Evolutionary conservation across 2,113 vertebrate species (phyloP).

Genomic region (Oreochromis spilurus): DNA sequence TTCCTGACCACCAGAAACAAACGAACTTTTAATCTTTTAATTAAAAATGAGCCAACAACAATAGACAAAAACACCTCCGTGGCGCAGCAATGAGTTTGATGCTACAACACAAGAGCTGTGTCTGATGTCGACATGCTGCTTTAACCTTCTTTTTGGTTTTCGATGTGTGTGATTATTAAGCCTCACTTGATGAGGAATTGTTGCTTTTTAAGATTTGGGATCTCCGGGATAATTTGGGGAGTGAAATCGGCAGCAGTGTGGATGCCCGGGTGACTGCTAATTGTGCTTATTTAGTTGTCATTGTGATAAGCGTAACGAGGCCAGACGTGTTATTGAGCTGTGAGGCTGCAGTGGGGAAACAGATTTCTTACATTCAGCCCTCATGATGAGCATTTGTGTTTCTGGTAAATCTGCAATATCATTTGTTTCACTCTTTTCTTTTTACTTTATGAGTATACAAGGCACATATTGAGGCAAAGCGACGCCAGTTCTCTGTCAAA

Average conservation of each 20-base stretch:
- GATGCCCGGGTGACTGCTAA: conserved; percentile 61
- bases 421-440: background rate
- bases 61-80: background rate
- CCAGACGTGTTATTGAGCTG: conserved; percentile 69
- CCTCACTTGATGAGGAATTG: conserved; percentile 17
- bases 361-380: background rate
- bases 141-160: conserved; percentile 12
- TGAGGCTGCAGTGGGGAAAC: conserved; percentile 35
- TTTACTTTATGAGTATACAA: background rate
- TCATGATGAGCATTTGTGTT: background rate
- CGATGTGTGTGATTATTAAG: background rate
- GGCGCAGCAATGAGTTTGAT: conserved; percentile 17
- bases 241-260: conserved; percentile 33
- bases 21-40: background rate
- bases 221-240: conserved; percentile 35
- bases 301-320: conserved; percentile 67
- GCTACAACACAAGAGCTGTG: background rate
- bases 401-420: background rate
- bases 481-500: background rate
- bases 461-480: background rate
- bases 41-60: background rate
- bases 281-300: conserved; percentile 74
- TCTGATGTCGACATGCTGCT: conserved; percentile 4
- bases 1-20: conserved; percentile 14
- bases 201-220: conserved; percentile 1